Conservation (phyloP, 2,797 vertebrate genomes). For the Alfaro cultratus region DNA sequence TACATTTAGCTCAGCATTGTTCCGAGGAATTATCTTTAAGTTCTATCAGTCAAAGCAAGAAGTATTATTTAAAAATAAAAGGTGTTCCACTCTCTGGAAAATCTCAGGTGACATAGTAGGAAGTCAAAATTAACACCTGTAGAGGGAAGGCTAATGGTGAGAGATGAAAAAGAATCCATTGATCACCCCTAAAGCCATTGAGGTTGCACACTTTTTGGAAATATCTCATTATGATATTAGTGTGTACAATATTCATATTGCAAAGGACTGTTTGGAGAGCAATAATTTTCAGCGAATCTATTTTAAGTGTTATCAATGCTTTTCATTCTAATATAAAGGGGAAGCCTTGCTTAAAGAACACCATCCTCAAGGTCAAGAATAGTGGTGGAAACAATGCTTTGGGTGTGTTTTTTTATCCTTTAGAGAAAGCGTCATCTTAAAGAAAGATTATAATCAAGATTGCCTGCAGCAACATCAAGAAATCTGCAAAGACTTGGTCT, state of each 20-base stretch:
- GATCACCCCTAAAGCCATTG: neutral
- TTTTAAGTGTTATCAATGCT: neutral
- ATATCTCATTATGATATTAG: neutral
- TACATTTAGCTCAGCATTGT: too few relatives aligned
- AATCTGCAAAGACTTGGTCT: neutral
- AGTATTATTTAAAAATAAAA: neutral
- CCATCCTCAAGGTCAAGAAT: neutral
- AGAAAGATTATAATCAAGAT: neutral
- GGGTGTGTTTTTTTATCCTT: neutral
- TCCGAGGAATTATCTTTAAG: too few relatives aligned
- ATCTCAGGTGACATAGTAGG: neutral
- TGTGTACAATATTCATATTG: neutral
- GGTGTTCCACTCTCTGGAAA: neutral
- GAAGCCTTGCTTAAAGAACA: neutral
- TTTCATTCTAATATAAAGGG: neutral
- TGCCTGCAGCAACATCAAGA: neutral
- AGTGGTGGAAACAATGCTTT: neutral
- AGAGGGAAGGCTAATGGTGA: neutral
- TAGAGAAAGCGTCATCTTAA: neutral
- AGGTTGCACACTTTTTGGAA: neutral
- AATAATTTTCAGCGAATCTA: neutral
- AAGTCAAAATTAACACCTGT: neutral
- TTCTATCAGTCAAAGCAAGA: too few relatives aligned
- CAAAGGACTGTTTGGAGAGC: neutral
- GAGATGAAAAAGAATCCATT: neutral